Conservation (phyloP, 2,888 invertebrate species). For the Corythucha ciliata region DNA sequence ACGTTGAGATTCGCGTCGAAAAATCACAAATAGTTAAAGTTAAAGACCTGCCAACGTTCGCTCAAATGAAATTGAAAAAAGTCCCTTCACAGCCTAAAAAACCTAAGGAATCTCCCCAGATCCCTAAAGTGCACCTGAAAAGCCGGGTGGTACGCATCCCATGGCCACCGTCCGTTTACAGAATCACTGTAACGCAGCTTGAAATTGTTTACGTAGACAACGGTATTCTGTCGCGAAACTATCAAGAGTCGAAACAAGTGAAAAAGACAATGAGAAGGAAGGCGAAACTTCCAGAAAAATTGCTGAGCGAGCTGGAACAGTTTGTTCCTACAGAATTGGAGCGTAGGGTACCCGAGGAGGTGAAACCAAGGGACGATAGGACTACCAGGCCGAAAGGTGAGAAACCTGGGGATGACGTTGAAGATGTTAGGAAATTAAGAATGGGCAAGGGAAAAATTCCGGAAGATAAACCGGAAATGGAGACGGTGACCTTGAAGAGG, state of each 20-base stretch:
- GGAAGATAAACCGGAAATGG: constrained; percentile 37
- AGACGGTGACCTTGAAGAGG: constrained; percentile 48
- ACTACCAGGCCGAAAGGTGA: constrained; percentile 39
- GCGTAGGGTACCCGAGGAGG: constrained; percentile 23
- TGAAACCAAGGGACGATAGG: constrained; percentile 42
- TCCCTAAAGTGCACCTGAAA: constrained; percentile 60
- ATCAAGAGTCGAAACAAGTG: constrained; percentile 37
- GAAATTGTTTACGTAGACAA: constrained; percentile 36
- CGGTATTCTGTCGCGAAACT: constrained; percentile 38
- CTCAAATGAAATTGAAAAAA: constrained; percentile 45
- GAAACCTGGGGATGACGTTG: constrained; percentile 42
- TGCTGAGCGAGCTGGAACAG: constrained; percentile 33
- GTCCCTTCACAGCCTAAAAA: constrained; percentile 43
- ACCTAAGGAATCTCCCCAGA: constrained; percentile 41
- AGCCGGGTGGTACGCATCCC: constrained; percentile 51
- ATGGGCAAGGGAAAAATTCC: constrained; percentile 47
- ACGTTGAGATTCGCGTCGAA: constrained; percentile 4
- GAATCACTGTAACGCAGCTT: constrained; percentile 40
- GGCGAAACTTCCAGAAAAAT: constrained; percentile 33
- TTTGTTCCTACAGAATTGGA: constrained; percentile 34
- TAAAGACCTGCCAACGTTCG: constrained; percentile 51
- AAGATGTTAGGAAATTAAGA: constrained; percentile 42
- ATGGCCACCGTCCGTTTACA: constrained; percentile 42
- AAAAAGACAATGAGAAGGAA: constrained; percentile 35
- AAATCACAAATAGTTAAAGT: constrained; percentile 28